Evolutionary conservation across 2,888 invertebrate species (phyloP).

Genomic region (Cylindroiulus punctatus): DNA sequence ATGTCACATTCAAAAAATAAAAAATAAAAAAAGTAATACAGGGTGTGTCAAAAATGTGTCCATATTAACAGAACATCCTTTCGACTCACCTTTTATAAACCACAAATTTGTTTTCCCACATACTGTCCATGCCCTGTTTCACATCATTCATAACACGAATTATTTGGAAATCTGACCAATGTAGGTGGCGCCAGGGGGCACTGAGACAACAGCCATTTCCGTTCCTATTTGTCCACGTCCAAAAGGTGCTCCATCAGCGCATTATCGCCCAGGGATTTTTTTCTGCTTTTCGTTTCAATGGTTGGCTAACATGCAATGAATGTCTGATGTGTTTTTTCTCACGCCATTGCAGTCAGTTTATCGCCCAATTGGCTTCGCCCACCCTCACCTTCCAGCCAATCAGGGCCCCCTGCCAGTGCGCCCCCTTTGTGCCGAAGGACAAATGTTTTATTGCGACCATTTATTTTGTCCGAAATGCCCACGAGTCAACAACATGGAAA

Average conservation of each 20-base stretch:
- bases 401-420: not conserved
- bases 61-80: too few relatives aligned
- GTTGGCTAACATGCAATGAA: conserved; percentile 34
- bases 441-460: conserved; percentile 20
- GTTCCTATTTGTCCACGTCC: not conserved
- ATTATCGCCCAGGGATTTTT: not conserved
- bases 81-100: too few relatives aligned
- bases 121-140: too few relatives aligned
- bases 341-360: conserved; percentile 36
- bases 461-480: not conserved
- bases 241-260: conserved; percentile 12
- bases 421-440: not conserved
- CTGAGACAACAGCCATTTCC: too few relatives aligned
- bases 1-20: too few relatives aligned
- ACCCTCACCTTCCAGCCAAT: conserved; percentile 23
- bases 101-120: too few relatives aligned
- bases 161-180: too few relatives aligned
- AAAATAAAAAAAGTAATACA: too few relatives aligned
- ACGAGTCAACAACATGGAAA: not conserved
- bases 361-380: conserved; percentile 42
- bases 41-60: too few relatives aligned
- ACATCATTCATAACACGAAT: too few relatives aligned
- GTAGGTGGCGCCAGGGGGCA: too few relatives aligned
- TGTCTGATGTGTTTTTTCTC: conserved; percentile 42
- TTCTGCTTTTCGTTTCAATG: not conserved